These are phyloP conservation scores for Porites lutea DNA, from an alignment of 64 coral and sea anemone genomes.

Conservation along the genomic window DNA sequence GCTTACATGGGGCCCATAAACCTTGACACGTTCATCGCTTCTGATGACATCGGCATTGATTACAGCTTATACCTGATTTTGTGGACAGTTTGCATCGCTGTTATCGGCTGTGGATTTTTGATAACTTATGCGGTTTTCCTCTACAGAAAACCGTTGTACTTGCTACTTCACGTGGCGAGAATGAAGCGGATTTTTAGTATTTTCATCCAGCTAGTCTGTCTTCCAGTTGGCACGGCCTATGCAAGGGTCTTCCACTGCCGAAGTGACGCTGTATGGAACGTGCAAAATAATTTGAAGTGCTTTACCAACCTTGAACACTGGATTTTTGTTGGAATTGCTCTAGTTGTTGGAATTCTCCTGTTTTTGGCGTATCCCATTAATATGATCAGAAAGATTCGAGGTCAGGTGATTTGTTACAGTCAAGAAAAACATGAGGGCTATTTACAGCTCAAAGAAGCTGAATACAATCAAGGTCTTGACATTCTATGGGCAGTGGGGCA, in stretches of 20 bases:
- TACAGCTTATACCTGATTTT: constrained; percentile 88
- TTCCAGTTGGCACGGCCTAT: constrained; percentile 82
- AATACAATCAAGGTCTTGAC: constrained; percentile 96
- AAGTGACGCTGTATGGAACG: constrained; percentile 82
- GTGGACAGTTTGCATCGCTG: constrained; percentile 74
- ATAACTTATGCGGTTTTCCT: constrained; percentile 78
- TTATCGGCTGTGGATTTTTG: constrained; percentile 77
- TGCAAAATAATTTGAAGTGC: constrained; percentile 88
- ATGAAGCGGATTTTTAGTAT: constrained; percentile 92
- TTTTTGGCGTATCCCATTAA: constrained; percentile 93
- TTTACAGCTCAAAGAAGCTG: constrained; percentile 93
- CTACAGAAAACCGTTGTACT: constrained; percentile 87
- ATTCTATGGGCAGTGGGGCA: constrained; percentile 99
- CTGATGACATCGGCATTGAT: constrained; percentile 66
- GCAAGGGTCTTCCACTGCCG: constrained; percentile 91
- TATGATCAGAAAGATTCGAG: constrained; percentile 83
- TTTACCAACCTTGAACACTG: constrained; percentile 74
- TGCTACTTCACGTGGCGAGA: constrained; percentile 90
- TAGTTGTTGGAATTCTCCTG: constrained; percentile 60
- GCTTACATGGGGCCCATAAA: constrained; percentile 80
- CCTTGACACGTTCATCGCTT: constrained; percentile 57
- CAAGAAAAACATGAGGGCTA: constrained; percentile 94
- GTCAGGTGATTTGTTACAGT: constrained; percentile 85
- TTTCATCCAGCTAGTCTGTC: constrained; percentile 70
- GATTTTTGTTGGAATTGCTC: constrained; percentile 68